These are phyloP conservation scores for Nephrocerus scutellatus DNA, from an alignment of 2,888 invertebrate genomes.

Conservation along the genomic window DNA sequence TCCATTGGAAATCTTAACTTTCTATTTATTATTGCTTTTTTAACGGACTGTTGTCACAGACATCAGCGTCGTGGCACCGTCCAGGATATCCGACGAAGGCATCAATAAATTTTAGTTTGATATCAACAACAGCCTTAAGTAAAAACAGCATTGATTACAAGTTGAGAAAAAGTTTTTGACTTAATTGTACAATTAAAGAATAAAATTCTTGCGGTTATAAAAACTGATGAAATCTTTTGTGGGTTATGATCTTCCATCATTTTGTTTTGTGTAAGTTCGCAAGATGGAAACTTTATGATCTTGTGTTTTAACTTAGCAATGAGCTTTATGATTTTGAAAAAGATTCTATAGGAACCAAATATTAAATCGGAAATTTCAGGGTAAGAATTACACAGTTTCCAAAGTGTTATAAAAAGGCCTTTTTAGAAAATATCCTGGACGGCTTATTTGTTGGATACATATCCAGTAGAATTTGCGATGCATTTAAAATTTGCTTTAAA, in stretches of 20 bases:
- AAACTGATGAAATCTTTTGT: constrained; percentile 10
- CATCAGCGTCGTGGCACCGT: not conserved
- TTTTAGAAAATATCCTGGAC: constrained; percentile 5
- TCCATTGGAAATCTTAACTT: too few species aligned
- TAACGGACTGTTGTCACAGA: not conserved
- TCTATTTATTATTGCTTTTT: constrained; percentile 3
- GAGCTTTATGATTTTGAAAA: constrained; percentile 7
- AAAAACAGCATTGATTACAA: too few species aligned
- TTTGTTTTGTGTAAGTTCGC: constrained; percentile 6
- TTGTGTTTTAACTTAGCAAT: constrained; percentile 4
- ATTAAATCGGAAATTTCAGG: constrained; percentile 5
- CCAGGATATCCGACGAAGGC: not conserved
- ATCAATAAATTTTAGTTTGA: constrained; percentile 4
- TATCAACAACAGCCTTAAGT: constrained; percentile 2
- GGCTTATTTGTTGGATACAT: too few species aligned
- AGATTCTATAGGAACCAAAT: constrained; percentile 4
- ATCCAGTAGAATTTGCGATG: too few species aligned
- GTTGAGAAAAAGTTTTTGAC: constrained; percentile 1
- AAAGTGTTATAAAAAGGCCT: constrained; percentile 6
- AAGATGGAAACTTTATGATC: constrained; percentile 6
- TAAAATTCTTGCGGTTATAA: constrained; percentile 12
- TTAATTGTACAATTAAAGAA: constrained; percentile 13
- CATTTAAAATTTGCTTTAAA: too few species aligned
- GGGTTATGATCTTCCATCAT: constrained; percentile 4
- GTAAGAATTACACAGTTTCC: constrained; percentile 6